These are phyloP conservation scores for Pica pica DNA, from an alignment of 2,113 vertebrate genomes.

Conservation along the genomic window DNA sequence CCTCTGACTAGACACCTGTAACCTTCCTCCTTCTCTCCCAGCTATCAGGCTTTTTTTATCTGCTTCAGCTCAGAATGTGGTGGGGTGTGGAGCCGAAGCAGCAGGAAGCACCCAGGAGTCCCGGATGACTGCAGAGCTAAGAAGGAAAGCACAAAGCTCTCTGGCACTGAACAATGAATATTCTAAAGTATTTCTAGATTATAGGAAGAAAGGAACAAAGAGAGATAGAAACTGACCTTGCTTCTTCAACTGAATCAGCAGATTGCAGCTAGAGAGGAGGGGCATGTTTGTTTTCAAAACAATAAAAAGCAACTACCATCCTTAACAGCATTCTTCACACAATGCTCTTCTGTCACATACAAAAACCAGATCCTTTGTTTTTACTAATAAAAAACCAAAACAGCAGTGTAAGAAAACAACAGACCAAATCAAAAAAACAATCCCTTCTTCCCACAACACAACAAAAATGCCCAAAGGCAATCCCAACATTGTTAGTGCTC, in stretches of 20 bases:
- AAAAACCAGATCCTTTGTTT: neutral
- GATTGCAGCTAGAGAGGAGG: neutral
- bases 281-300: neutral
- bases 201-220: neutral
- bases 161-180: neutral
- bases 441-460: neutral
- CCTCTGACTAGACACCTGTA: neutral
- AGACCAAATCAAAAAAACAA: neutral
- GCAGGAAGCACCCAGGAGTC: neutral
- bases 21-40: neutral
- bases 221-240: neutral
- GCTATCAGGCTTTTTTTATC: neutral
- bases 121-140: neutral
- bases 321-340: neutral
- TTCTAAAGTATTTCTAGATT: neutral
- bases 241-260: neutral
- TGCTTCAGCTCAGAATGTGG: neutral
- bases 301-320: neutral
- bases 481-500: neutral
- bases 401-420: neutral
- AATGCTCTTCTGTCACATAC: neutral
- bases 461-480: neutral
- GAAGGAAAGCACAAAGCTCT: neutral
- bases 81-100: neutral
- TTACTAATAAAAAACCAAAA: neutral